phyloP scores from a whole-genome alignment of 2,888 invertebrate species.

The Cantharis flavilabris region DNA sequence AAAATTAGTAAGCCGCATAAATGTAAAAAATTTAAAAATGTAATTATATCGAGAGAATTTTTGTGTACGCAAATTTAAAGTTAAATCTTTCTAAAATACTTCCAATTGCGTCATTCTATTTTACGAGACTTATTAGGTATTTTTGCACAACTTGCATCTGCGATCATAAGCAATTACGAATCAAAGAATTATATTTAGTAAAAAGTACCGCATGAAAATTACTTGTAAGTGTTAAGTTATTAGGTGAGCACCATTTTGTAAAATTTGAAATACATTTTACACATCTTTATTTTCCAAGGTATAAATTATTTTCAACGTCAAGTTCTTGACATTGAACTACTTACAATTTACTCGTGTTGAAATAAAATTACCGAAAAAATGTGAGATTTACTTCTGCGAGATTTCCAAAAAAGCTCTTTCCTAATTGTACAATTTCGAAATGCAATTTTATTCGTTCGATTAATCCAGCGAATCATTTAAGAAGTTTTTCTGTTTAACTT shows the following conservation, averaged over 20 bases:
- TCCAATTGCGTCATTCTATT: background rate
- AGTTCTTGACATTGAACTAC: background rate
- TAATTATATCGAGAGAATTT: background rate
- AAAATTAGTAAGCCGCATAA: background rate
- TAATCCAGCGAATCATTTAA: background rate
- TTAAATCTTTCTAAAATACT: background rate
- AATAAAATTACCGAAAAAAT: background rate
- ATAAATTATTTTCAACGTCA: background rate
- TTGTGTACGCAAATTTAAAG: background rate
- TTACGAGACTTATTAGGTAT: background rate
- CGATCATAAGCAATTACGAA: background rate
- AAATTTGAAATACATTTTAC: background rate
- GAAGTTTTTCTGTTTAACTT: conserved; percentile 3
- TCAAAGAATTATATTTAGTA: background rate
- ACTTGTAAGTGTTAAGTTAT: background rate
- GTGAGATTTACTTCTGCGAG: background rate
- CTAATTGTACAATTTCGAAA: background rate
- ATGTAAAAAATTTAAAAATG: background rate
- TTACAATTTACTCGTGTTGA: background rate
- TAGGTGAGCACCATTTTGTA: background rate
- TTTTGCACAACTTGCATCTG: background rate
- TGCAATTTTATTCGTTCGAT: background rate
- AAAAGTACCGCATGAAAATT: background rate
- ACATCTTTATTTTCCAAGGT: background rate
- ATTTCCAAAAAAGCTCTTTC: background rate